Evolutionary conservation across 2,797 vertebrate genomes (phyloP).

Genomic region (Podargus strigoides): DNA sequence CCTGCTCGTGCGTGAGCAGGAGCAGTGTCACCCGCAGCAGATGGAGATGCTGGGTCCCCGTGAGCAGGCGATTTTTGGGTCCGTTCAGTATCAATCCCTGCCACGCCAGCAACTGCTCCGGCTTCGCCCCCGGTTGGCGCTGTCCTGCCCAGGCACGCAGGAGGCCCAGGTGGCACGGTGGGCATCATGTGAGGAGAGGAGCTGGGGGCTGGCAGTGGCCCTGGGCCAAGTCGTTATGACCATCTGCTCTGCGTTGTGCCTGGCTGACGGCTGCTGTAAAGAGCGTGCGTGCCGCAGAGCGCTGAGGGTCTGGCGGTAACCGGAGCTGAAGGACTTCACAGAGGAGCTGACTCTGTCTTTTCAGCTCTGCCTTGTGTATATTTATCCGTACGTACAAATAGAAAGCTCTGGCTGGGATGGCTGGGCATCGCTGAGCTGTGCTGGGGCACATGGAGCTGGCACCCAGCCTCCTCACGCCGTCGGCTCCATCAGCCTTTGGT

Average conservation of each 20-base stretch:
- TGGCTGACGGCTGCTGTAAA: slow-evolving; percentile 10
- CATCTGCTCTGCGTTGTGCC: slow-evolving; percentile 61
- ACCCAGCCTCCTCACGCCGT: rapidly evolving
- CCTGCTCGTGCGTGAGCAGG: rapidly evolving
- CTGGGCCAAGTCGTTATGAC: slow-evolving; percentile 52
- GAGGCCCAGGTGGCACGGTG: slow-evolving; percentile 62
- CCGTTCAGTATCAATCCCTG: not conserved
- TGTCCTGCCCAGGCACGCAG: not conserved
- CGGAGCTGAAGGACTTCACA: not conserved
- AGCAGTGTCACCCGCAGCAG: not conserved
- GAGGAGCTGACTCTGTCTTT: slow-evolving; percentile 44
- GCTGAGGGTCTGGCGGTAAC: slow-evolving; percentile 19
- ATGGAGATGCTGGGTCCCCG: not conserved
- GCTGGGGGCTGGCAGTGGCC: slow-evolving; percentile 29
- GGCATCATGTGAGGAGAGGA: slow-evolving; percentile 36
- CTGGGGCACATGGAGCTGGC: not conserved
- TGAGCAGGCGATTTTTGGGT: not conserved
- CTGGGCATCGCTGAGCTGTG: not conserved
- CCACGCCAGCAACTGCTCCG: not conserved
- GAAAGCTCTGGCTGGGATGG: not conserved
- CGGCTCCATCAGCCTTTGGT: not conserved
- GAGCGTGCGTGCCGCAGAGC: not conserved
- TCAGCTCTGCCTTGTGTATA: not conserved
- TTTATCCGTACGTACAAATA: not conserved
- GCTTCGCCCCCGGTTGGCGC: rapidly evolving